Evolutionary conservation across 2,888 invertebrate genomes (phyloP), one percentile per base, ranked within the genome.

Genomic region (Nycteola revayana): DNA sequence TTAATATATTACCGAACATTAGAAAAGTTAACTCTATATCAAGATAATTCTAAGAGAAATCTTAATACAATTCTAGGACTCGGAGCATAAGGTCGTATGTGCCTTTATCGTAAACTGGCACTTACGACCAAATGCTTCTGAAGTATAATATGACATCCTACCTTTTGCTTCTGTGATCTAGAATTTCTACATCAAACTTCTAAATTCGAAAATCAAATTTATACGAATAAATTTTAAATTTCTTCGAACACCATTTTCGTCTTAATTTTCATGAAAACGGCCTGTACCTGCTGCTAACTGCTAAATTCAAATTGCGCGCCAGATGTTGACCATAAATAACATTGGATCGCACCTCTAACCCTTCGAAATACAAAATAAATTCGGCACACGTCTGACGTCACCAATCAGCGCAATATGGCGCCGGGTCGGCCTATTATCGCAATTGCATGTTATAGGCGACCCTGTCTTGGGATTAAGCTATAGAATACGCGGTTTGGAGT

Each of bases 341-440:
- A 48, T 49, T 42, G 57, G 57, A 75, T 77, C 61, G 66, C 79
- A 82, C 79, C 76, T 80, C 73, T n/a, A 83, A 83, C 82, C 84
- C 83, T 82, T 81, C 74, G 81, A 80, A 83, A 81, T 83, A 75
- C 66, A 63, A 67, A 78, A 85, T 86, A 85, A 87, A 86, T 86
- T 83, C 70, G 66, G 59, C 61, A 53, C 58, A 63, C 71, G 21
- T 21, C 21, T 21, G 21, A 66, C 71, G 81, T 79, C 83, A 75
- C 75, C 84, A 72, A 85, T 88, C 88, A 84, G 53, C 62, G 53
- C 87, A 87, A 83, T 66, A 85, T 85, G 88, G 84, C 77, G 84
- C 80, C 63, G 72, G 79, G 75, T 71, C 71, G 75, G 60, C 67
- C 74, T 78, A 81, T 84, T 80, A 81, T 76, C 72, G 66, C 75